These are phyloP conservation scores for Chaetura pelagica DNA, from an alignment of 2,113 vertebrate species.

Conservation along the genomic window DNA sequence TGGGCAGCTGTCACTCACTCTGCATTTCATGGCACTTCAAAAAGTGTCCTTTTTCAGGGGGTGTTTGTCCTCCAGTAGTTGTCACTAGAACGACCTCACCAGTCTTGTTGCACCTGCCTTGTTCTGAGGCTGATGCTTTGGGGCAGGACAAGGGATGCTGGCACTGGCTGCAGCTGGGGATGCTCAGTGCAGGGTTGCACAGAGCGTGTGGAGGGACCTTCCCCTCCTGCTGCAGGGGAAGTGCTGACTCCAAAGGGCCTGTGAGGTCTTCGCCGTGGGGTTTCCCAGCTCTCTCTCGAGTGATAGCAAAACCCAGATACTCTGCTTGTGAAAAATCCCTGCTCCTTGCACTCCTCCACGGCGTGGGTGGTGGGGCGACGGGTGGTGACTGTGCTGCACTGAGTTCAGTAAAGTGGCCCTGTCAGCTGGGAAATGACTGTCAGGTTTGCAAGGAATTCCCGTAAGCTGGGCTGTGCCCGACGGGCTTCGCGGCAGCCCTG, in stretches of 20 bases:
- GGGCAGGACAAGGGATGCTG: neutral
- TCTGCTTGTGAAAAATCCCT: constrained; percentile 46
- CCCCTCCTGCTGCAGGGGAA: constrained; percentile 13
- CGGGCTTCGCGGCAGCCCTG: neutral
- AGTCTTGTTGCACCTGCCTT: fast-evolving
- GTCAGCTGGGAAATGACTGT: constrained; percentile 53
- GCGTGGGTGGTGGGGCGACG: neutral
- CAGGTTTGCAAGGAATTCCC: constrained; percentile 26
- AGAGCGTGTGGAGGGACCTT: constrained; percentile 11
- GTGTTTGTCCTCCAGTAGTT: neutral
- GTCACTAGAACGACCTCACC: neutral
- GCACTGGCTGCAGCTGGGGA: neutral
- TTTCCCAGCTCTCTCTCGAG: constrained; percentile 53
- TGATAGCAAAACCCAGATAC: constrained; percentile 56
- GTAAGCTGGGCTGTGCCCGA: neutral
- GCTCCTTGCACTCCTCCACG: neutral
- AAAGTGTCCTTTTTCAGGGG: neutral
- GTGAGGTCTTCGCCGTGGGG: constrained; percentile 7
- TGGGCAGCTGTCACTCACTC: fast-evolving
- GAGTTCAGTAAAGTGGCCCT: neutral
- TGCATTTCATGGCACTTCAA: neutral
- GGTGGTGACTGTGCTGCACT: neutral
- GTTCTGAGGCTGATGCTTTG: neutral
- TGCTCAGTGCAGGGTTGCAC: neutral
- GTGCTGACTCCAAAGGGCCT: constrained; percentile 42